Percentiles rank a stretch among this genome's conserved stretches.
Evolutionary conservation across 1,140 invertebrate species (phyloP).

Genomic region (Bilobella aurantiaca): DNA sequence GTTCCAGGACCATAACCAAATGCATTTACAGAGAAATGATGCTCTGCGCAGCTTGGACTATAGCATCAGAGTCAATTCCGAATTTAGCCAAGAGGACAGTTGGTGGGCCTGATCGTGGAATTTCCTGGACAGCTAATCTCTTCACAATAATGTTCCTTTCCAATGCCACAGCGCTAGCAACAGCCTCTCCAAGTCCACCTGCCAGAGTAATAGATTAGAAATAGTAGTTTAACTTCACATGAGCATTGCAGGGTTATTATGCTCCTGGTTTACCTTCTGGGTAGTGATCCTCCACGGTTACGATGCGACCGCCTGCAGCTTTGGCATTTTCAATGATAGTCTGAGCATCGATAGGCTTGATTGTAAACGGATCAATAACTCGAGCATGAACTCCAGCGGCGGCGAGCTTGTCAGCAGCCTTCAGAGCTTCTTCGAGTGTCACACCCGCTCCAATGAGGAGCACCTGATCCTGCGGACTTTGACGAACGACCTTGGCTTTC

Average conservation of each 20-base stretch:
- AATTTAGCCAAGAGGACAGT: constrained; percentile 71
- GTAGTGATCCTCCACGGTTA: constrained; percentile 98
- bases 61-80: constrained; percentile 72
- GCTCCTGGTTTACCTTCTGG: too few species aligned
- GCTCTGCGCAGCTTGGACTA: constrained; percentile 59
- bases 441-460: constrained; percentile 85
- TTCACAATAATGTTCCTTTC: constrained; percentile 66
- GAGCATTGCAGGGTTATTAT: too few species aligned
- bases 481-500: constrained; percentile 63
- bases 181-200: constrained; percentile 92
- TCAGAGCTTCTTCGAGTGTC: constrained; percentile 83
- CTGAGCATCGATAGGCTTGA: constrained; percentile 84
- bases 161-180: constrained; percentile 63
- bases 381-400: constrained; percentile 58
- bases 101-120: constrained; percentile 86
- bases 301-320: constrained; percentile 64
- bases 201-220: too few species aligned
- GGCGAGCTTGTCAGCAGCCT: constrained; percentile 67
- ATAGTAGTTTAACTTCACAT: too few species aligned
- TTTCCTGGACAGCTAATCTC: constrained; percentile 67
- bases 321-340: constrained; percentile 67
- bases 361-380: constrained; percentile 86
- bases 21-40: too few species aligned
- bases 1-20: too few species aligned
- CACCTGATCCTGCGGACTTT: constrained; percentile 62